These are phyloP conservation scores for Coracopsis vasa DNA, from an alignment of 2,113 vertebrate species.

Conservation along the genomic window DNA sequence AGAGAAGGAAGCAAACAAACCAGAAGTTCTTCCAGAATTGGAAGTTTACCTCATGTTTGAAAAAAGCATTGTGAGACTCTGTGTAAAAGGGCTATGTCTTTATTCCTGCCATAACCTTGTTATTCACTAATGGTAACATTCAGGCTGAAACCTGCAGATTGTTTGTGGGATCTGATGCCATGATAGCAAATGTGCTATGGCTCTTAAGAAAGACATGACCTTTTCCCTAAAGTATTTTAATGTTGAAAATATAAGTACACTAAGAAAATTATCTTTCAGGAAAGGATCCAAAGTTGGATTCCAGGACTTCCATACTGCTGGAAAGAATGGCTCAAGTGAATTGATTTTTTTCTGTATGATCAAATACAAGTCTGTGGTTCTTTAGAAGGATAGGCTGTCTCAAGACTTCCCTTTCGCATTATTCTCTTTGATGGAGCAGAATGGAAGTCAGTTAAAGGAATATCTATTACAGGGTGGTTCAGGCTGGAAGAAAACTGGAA, in stretches of 20 bases:
- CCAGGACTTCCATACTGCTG: neutral
- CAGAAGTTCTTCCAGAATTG: neutral
- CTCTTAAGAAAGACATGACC: neutral
- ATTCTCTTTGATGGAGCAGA: neutral
- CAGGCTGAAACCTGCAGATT: neutral
- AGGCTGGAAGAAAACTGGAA: neutral
- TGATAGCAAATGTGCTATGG: neutral
- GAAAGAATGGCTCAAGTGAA: neutral
- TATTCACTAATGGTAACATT: neutral
- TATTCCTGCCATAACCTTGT: neutral
- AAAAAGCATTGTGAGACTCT: neutral
- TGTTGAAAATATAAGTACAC: neutral
- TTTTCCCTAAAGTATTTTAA: neutral
- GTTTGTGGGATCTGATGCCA: neutral
- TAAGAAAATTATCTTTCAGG: neutral
- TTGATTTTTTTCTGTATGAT: neutral
- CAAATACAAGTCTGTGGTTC: neutral
- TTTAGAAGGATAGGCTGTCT: neutral
- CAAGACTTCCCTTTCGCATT: neutral
- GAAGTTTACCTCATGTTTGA: neutral
- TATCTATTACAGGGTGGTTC: neutral
- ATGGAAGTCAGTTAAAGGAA: neutral
- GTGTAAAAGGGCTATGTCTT: fast-evolving
- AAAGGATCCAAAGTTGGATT: neutral
- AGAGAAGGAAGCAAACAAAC: neutral